Evolutionary conservation across 2,888 invertebrate species (phyloP).

Genomic region (Hemaris fuciformis): DNA sequence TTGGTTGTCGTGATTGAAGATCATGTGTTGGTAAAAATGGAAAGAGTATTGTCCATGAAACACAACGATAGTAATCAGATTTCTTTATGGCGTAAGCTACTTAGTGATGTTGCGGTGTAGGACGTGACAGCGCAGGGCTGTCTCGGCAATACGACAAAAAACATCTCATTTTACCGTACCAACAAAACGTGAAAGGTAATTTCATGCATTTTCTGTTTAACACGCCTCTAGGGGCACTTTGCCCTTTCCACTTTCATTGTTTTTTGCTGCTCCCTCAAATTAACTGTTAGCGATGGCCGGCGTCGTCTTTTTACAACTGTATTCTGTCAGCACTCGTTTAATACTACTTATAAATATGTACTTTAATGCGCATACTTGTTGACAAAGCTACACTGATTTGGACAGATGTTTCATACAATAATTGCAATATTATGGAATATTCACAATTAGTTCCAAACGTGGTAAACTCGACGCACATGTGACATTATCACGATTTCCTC

Average conservation of each 20-base stretch:
- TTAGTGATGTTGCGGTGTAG: conserved; percentile 3
- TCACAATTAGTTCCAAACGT: conserved; percentile 79
- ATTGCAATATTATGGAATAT: conserved; percentile 69
- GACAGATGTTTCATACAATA: conserved; percentile 74
- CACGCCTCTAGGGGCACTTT: conserved; percentile 66
- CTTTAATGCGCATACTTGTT: conserved; percentile 4
- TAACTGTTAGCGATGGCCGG: conserved; percentile 20
- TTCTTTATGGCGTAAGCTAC: not conserved
- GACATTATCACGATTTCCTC: conserved; percentile 78
- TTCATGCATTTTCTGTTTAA: conserved; percentile 76
- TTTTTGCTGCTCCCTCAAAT: conserved; percentile 48
- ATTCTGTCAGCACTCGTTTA: not conserved
- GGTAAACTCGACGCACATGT: conserved; percentile 74
- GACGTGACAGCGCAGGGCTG: conserved; percentile 4
- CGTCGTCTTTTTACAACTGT: conserved; percentile 21
- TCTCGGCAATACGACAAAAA: conserved; percentile 54
- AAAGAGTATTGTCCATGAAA: not conserved
- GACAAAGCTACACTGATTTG: conserved; percentile 27
- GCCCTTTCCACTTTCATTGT: conserved; percentile 70
- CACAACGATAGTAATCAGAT: not conserved
- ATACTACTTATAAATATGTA: not conserved
- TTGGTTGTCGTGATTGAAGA: not conserved
- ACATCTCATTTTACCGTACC: conserved; percentile 66
- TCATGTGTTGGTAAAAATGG: not conserved
- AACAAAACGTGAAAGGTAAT: conserved; percentile 77